Evolutionary conservation across 2,797 vertebrate genomes (phyloP).

Genomic region (Morus bassanus): DNA sequence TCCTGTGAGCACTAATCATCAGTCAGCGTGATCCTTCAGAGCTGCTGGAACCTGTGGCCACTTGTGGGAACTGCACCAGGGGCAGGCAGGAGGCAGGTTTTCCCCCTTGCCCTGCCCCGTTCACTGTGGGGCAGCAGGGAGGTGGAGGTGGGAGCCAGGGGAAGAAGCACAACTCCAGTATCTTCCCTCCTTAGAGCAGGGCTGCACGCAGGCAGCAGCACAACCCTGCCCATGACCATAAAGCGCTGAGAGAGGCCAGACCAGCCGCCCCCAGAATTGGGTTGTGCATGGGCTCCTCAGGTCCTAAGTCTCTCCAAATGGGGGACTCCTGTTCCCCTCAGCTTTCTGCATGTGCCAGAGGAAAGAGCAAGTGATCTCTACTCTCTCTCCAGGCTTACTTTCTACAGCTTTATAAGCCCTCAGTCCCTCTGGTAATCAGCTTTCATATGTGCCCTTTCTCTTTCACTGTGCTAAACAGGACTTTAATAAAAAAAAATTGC

Average conservation of each 20-base stretch:
- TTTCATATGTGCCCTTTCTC: neutral
- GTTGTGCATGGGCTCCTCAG: fast-evolving
- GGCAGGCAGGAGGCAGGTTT: neutral
- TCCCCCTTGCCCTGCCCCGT: neutral
- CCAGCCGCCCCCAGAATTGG: fast-evolving
- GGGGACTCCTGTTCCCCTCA: neutral
- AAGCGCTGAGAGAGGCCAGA: neutral
- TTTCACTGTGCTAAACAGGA: neutral
- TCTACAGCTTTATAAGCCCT: neutral
- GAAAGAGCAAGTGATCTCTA: neutral
- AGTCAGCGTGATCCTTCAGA: neutral
- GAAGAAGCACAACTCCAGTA: neutral
- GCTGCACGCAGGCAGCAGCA: fast-evolving
- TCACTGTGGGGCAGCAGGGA: neutral
- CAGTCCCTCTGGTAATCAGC: neutral
- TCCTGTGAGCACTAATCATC: neutral
- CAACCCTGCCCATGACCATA: too few species aligned
- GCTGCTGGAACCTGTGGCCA: neutral
- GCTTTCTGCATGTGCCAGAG: neutral
- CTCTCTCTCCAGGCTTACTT: neutral
- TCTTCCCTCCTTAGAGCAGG: neutral
- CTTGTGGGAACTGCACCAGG: fast-evolving
- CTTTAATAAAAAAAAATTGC: constrained; percentile 13
- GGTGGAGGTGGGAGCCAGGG: neutral
- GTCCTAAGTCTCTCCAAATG: neutral